A percentile compares a stretch with the other conserved stretches of the same genome.
Evolutionary conservation across 1,140 invertebrate species (phyloP).

Genomic region (Halesus radiatus): DNA sequence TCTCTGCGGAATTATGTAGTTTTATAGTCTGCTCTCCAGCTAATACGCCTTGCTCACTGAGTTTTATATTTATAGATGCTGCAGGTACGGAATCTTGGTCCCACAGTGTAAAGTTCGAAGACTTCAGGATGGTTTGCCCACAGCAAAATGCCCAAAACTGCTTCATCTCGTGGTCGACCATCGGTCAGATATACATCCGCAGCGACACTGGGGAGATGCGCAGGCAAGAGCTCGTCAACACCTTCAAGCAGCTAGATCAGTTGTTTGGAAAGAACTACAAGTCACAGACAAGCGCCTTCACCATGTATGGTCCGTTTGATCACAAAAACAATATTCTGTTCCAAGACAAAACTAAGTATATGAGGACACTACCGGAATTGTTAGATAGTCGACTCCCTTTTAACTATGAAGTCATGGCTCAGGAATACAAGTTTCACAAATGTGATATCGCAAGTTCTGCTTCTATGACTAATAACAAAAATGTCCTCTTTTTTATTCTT

Average conservation of each 20-base stretch:
- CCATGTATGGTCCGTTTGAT: constrained; percentile 77
- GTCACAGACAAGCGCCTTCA: constrained; percentile 73
- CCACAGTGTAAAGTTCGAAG: constrained; percentile 54
- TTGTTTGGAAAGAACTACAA: constrained; percentile 77
- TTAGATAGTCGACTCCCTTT: constrained; percentile 39
- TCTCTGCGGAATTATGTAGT: too few species aligned
- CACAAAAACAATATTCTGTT: constrained; percentile 75
- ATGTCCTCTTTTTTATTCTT: not conserved
- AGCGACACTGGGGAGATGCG: constrained; percentile 70
- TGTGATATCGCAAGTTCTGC: constrained; percentile 20
- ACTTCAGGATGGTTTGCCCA: constrained; percentile 70
- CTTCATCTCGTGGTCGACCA: constrained; percentile 79
- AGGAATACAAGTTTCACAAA: constrained; percentile 42
- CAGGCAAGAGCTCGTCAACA: constrained; percentile 75
- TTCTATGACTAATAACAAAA: not conserved
- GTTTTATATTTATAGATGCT: too few species aligned
- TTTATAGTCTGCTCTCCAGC: too few species aligned
- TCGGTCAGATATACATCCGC: constrained; percentile 74
- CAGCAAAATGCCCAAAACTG: constrained; percentile 71
- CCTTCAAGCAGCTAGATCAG: constrained; percentile 76
- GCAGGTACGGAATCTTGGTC: constrained; percentile 20
- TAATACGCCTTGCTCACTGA: too few species aligned
- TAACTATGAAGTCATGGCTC: constrained; percentile 48
- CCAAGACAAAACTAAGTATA: constrained; percentile 74
- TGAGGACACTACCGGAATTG: constrained; percentile 61